phyloP scores from a whole-genome alignment of 1,140 invertebrate genomes.

The Ephestia elutella region DNA sequence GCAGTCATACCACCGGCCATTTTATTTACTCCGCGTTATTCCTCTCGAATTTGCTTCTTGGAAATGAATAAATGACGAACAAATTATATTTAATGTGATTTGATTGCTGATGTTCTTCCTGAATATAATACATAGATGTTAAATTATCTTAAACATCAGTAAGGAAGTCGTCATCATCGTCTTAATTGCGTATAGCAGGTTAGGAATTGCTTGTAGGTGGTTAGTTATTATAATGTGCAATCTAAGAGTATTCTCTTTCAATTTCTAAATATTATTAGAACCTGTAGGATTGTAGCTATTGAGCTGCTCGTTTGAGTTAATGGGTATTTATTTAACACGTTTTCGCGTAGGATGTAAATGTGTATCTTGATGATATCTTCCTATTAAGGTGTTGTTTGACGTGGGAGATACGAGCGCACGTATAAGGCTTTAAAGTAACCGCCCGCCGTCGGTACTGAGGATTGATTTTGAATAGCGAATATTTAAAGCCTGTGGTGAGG shows the following conservation, averaged over 20 bases:
- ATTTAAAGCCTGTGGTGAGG: slow-evolving; percentile 32
- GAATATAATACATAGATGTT: slow-evolving; percentile 13
- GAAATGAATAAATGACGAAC: slow-evolving; percentile 33
- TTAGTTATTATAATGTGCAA: not conserved
- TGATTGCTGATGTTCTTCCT: slow-evolving; percentile 21
- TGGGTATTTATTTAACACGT: slow-evolving; percentile 12
- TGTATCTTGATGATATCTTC: slow-evolving; percentile 37
- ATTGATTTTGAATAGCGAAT: slow-evolving; percentile 48
- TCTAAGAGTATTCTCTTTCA: not conserved
- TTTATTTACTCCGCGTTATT: slow-evolving; percentile 36
- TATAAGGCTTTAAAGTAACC: slow-evolving; percentile 47
- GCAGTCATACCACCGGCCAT: slow-evolving; percentile 32
- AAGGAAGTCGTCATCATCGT: not conserved
- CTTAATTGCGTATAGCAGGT: not conserved
- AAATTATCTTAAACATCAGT: not conserved
- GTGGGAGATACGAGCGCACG: slow-evolving; percentile 24
- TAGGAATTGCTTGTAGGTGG: not conserved
- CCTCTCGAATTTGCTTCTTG: slow-evolving; percentile 29
- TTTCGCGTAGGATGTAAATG: slow-evolving; percentile 23
- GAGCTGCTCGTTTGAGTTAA: not conserved
- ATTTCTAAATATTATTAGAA: not conserved
- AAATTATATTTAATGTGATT: slow-evolving; percentile 21
- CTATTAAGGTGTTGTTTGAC: slow-evolving; percentile 29
- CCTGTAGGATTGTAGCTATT: not conserved
- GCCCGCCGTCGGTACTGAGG: slow-evolving; percentile 32